These are phyloP conservation scores for Enchytraeus crypticus DNA, from an alignment of 2,888 invertebrate species.

Conservation along the genomic window DNA sequence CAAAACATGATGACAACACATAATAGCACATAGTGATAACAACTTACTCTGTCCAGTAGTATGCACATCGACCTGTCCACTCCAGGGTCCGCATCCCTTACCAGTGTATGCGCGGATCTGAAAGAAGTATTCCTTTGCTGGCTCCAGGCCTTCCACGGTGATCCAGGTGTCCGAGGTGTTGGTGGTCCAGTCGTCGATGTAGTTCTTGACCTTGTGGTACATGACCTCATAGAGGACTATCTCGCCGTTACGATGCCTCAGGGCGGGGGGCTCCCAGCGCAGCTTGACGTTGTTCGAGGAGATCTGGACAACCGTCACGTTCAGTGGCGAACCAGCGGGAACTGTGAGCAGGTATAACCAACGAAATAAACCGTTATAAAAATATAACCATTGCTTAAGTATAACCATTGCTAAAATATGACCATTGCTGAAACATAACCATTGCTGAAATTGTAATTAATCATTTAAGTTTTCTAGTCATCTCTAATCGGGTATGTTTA, in stretches of 20 bases:
- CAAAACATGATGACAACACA: too few species aligned
- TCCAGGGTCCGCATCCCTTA: slow-evolving; percentile 12
- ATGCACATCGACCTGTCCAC: slow-evolving; percentile 2
- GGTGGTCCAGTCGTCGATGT: slow-evolving; percentile 14
- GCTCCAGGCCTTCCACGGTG: not conserved
- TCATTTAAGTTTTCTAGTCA: too few species aligned
- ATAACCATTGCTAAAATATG: too few species aligned
- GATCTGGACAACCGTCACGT: slow-evolving; percentile 4
- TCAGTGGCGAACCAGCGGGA: slow-evolving; percentile 12
- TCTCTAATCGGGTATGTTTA: too few species aligned
- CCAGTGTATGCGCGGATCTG: slow-evolving; percentile 13
- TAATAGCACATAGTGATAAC: not conserved
- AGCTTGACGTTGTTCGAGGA: slow-evolving; percentile 6
- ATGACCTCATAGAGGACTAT: slow-evolving; percentile 12
- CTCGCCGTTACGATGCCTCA: slow-evolving; percentile 9
- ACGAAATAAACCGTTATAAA: too few species aligned
- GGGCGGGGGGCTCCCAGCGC: slow-evolving; percentile 10
- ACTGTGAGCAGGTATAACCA: too few species aligned
- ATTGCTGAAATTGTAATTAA: too few species aligned
- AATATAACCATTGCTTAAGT: too few species aligned
- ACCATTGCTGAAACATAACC: too few species aligned
- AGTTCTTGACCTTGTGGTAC: slow-evolving; percentile 5
- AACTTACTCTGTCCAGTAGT: slow-evolving; percentile 9
- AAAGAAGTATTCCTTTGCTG: slow-evolving; percentile 4
- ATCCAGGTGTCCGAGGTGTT: slow-evolving; percentile 12